Evolutionary conservation across 2,797 vertebrate genomes (phyloP), one percentile per base, ranked within the genome.

Genomic region (Steatocranus sp.): DNA sequence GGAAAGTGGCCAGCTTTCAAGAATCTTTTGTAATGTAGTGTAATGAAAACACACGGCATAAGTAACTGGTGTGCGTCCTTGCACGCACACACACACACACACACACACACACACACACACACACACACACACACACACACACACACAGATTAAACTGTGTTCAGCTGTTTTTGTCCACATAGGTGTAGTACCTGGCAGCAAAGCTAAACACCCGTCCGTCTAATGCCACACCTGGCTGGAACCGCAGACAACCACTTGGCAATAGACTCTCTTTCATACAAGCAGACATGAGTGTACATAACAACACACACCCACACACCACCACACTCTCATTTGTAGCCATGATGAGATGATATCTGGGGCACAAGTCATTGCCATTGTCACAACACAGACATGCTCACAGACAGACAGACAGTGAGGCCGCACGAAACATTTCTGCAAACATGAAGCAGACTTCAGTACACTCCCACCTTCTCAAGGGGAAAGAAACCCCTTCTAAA

Each of bases 211-310:
- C 76, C 54, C 25, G 17, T 85, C 75, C 41, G 34, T 85, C 90
- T 76, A 7, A 70, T 63, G 80, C 82, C 91, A 94, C 94, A 95
- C 93, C 95, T 95, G 92, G 85, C 83, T 91, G 87, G 25, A 85
- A 89, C 83, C 77, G 50, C 93, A 94, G 93, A 93, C 94, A 81
- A 85, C 88, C 78, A 66, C 89, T 83, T 23, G 20, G 54, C 49
- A 83, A 87, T 82, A 89, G 84, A 92, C 56, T 79, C 41, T 83
- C 70, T 58, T n/a, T 50, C 76, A 36, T 68, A 49, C 80, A 53
- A 82, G 76, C 25, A 81, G 25, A 48, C 78, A 76, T 68, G 75
- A 79, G 82, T 79, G 46, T 81, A 74, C 87, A 73, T 14, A 36
- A 83, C 70, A 88, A 49, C 84, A 77, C 76, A 82, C 86, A 80